Percentiles rank a stretch among this genome's conserved stretches.
Evolutionary conservation across 1,140 invertebrate species (phyloP).

Genomic region (Ceratosolen solmsi): DNA sequence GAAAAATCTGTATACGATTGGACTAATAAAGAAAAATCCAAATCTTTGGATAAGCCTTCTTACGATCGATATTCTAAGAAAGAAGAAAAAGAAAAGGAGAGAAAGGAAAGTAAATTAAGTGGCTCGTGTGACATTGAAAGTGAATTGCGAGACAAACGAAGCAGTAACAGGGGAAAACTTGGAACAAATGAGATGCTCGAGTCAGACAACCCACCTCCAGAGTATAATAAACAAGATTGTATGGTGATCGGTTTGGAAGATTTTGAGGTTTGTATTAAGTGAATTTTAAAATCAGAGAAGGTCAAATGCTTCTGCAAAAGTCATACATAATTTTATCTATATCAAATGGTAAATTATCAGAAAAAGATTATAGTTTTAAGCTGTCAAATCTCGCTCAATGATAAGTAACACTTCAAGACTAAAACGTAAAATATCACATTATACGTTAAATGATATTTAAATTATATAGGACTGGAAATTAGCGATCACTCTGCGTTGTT

Average conservation of each 20-base stretch:
- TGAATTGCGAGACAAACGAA: conserved; percentile 61
- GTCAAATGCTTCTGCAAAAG: conserved; percentile 22
- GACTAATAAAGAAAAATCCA: conserved; percentile 69
- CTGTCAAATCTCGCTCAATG: neutral
- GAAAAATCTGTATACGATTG: conserved; percentile 67
- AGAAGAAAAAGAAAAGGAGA: conserved; percentile 69
- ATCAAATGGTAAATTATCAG: neutral
- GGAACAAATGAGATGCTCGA: conserved; percentile 72
- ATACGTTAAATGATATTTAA: neutral
- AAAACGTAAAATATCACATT: neutral
- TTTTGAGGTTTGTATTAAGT: conserved; percentile 63
- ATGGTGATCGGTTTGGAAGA: conserved; percentile 70
- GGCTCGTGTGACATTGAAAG: conserved; percentile 56
- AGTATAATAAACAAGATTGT: conserved; percentile 70
- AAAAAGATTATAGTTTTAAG: conserved; percentile 4
- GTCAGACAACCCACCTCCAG: conserved; percentile 67
- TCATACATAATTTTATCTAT: neutral
- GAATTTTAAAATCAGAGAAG: conserved; percentile 31
- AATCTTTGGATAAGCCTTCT: conserved; percentile 68
- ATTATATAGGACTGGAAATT: conserved; percentile 7
- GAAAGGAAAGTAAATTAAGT: conserved; percentile 60
- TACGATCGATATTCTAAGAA: conserved; percentile 59
- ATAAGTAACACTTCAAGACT: neutral
- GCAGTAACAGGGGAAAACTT: conserved; percentile 64
- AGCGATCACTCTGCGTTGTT: conserved; percentile 46